Base-by-base conservation (phyloP, 2,888 invertebrate genomes). In the Chrysolina haemoptera region DNA sequence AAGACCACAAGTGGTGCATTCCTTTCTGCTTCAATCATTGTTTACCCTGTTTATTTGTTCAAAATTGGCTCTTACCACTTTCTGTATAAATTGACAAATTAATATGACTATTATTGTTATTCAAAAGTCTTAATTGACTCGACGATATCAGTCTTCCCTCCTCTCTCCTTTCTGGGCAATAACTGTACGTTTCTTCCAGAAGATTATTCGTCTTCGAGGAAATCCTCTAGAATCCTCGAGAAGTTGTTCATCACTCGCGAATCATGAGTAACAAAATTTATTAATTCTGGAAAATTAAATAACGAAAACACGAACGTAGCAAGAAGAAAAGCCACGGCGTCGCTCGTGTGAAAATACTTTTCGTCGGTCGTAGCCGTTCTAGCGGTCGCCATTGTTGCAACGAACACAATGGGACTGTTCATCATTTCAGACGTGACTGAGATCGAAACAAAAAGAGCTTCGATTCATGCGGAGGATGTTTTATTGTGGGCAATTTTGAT, bases 201-300 rank as follows among this genome's bases (percentile, higher is more conserved):
- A n/a, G n/a, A n/a, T n/a, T n/a, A n/a, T n/a, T n/a, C 14, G 8
- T 27, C 27, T 59, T 1, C 27, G 9, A 59, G 27, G 35, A 27
- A 27, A 27, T 59, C 8, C n/a, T n/a, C 27, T 9, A 3, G 27
- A 27, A 27, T 59, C 8, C n/a, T n/a, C 27, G 14, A 3, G 27
- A 27, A 35, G 22, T 12, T 59, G n/a, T n/a, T 35, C 59, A 59
- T 35, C 67, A 77, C 76, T 80, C 79, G 80, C 80, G 79, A 79
- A 73, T 77, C 76, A 76, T 80, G 78, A 76, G 72, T 46, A 65
- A 63, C 74, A 79, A 73, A 79, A 82, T 82, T 80, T 82, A 82
- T 82, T 80, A 71, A 79, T 77, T 73, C 76, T 74, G 69, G 73
- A 62, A 79, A 79, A 79, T 80, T 82, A 82, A 35, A 78, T 78